A percentile compares a stretch with the other conserved stretches of the same genome.
Evolutionary conservation across 2,888 invertebrate genomes (phyloP).

Genomic region (Drosophila subsilvestris): DNA sequence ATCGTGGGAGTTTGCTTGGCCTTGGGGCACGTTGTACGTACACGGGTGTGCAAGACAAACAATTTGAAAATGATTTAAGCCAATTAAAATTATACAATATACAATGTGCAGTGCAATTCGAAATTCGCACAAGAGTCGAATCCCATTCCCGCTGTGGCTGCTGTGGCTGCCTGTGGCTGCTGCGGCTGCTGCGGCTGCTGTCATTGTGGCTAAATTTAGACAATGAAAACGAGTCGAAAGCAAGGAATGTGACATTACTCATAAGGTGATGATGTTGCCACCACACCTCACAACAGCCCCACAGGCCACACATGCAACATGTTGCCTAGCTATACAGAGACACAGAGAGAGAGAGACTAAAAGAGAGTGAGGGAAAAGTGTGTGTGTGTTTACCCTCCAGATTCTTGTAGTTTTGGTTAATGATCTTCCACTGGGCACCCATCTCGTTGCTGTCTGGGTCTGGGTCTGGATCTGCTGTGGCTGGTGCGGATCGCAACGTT

Average conservation of each 20-base stretch:
- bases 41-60: conserved; percentile 58
- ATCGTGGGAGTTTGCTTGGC: conserved; percentile 68
- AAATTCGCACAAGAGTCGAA: not conserved
- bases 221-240: conserved; percentile 52
- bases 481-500: no score
- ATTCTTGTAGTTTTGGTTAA: conserved; percentile 80
- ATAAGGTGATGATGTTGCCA: conserved; percentile 28
- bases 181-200: conserved; percentile 50
- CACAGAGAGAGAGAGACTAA: not conserved
- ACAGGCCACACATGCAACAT: conserved; percentile 32
- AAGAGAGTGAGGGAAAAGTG: not conserved
- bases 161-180: conserved; percentile 48
- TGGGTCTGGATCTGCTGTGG: no score
- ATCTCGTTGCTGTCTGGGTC: no score
- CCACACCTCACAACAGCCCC: not conserved
- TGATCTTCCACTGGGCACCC: conserved; percentile 80
- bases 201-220: conserved; percentile 72
- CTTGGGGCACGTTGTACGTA: conserved; percentile 19
- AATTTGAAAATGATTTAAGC: conserved; percentile 76
- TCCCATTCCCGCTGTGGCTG: not conserved
- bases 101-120: conserved; percentile 4
- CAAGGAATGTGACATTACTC: conserved; percentile 61
- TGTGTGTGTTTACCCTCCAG: conserved; percentile 74
- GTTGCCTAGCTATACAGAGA: conserved; percentile 22
- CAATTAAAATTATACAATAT: conserved; percentile 64